Evolutionary conservation across 2,888 invertebrate species (phyloP).

Genomic region (Cephalotes varians): DNA sequence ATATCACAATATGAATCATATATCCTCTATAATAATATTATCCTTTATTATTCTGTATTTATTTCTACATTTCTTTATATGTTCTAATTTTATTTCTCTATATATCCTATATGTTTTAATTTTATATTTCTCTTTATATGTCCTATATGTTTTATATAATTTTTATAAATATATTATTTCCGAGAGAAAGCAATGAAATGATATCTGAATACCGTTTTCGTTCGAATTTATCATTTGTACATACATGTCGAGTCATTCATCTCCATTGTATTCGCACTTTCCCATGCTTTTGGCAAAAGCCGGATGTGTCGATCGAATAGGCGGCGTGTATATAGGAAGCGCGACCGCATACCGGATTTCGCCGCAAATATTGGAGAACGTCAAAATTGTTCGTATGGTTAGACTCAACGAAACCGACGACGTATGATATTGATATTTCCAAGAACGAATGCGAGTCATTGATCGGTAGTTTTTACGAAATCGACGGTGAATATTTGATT

Average conservation of each 20-base stretch:
- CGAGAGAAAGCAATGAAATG: neutral
- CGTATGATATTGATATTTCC: neutral
- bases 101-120: neutral
- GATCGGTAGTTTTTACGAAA: constrained; percentile 11
- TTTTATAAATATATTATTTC: neutral
- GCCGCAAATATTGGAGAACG: constrained; percentile 31
- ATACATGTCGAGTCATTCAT: neutral
- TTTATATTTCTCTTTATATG: neutral
- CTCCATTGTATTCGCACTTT: neutral
- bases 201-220: neutral
- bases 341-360: constrained; percentile 5
- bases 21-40: too few species aligned
- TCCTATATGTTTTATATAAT: too few species aligned
- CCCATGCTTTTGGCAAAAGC: neutral
- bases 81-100: neutral
- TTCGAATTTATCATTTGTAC: neutral
- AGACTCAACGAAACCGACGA: constrained; percentile 9
- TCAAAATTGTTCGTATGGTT: constrained; percentile 36
- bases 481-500: constrained; percentile 15
- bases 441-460: constrained; percentile 18
- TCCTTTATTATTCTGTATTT: neutral
- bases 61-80: neutral
- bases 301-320: constrained; percentile 17
- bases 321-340: neutral
- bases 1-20: neutral